phyloP scores from a whole-genome alignment of 2,797 vertebrate species.

The Lutjanus campechanus region DNA sequence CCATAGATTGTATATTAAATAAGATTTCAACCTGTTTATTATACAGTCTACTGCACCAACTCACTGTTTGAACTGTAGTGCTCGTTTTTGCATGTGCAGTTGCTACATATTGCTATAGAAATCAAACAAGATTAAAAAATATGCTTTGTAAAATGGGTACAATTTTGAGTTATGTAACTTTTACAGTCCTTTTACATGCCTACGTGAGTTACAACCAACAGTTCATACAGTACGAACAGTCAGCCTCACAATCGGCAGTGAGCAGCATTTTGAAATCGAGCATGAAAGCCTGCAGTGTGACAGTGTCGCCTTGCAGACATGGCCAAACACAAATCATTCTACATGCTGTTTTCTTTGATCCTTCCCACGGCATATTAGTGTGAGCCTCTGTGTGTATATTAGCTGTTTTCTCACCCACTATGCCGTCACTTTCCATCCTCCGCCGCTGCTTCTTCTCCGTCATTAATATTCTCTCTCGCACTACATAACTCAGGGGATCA shows the following conservation, averaged over 20 bases:
- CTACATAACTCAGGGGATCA: conserved; percentile 80
- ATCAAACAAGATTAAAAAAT: too few species aligned
- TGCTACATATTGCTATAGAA: too few species aligned
- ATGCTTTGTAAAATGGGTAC: background rate
- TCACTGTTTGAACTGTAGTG: too few species aligned
- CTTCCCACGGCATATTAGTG: conserved; percentile 34
- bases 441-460: conserved; percentile 36
- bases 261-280: conserved; percentile 44
- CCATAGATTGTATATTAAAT: too few species aligned
- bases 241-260: conserved; percentile 7
- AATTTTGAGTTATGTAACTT: background rate
- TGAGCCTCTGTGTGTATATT: conserved; percentile 45
- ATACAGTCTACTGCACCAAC: too few species aligned
- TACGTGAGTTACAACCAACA: background rate
- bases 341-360: conserved; percentile 59
- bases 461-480: conserved; percentile 75
- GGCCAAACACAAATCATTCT: conserved; percentile 50
- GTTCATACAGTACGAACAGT: background rate
- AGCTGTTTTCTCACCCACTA: conserved; percentile 53
- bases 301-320: conserved; percentile 43
- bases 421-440: conserved; percentile 53
- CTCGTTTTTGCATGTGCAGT: too few species aligned
- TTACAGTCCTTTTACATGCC: background rate
- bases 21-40: too few species aligned
- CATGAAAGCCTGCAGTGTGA: conserved; percentile 46